These are phyloP conservation scores for Murina feae DNA, from an alignment of 2,113 vertebrate genomes.

Conservation along the genomic window DNA sequence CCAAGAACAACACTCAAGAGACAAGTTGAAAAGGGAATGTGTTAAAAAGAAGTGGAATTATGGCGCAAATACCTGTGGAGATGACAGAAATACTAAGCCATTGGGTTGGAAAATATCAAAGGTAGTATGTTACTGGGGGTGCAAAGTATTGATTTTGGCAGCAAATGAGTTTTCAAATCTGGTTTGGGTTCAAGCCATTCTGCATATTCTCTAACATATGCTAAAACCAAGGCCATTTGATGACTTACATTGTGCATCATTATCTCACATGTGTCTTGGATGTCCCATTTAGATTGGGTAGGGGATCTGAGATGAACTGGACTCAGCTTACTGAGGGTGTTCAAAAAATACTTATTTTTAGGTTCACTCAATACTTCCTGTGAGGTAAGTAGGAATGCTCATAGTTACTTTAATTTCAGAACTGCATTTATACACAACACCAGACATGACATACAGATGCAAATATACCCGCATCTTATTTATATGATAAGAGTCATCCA, in stretches of 20 bases:
- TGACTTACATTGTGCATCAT: neutral
- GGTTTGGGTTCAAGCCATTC: neutral
- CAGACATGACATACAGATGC: neutral
- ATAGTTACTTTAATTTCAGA: neutral
- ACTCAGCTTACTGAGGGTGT: neutral
- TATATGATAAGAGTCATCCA: no score
- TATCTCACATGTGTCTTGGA: neutral
- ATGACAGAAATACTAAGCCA: neutral
- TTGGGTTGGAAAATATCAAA: neutral
- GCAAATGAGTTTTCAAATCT: neutral
- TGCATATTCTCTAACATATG: neutral
- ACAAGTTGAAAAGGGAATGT: neutral
- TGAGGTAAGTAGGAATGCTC: neutral
- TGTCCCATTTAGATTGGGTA: neutral
- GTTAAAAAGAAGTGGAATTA: neutral
- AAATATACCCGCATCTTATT: neutral
- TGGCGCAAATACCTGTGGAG: neutral
- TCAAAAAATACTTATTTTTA: neutral
- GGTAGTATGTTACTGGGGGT: neutral
- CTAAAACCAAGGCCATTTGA: neutral
- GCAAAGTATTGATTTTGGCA: neutral
- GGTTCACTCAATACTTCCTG: neutral
- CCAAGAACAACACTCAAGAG: neutral
- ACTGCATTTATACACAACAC: neutral
- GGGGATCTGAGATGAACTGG: neutral